Evolutionary conservation across 2,888 invertebrate species (phyloP), one percentile per base, ranked within the genome.

Genomic region (Mesoligia furuncula): DNA sequence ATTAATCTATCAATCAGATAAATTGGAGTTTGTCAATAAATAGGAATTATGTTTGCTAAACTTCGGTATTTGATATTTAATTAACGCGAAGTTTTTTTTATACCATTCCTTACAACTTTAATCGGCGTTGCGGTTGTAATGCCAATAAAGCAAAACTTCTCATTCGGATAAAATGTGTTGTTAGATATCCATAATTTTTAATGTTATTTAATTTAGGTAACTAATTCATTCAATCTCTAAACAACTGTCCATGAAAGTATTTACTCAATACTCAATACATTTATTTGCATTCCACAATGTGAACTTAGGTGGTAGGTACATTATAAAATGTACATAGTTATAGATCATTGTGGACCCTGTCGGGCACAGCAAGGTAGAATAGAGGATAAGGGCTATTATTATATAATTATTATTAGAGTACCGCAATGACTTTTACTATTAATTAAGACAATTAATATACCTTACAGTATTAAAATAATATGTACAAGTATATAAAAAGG

Each of bases 1-100:
- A 73, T 59, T 84, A 75, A 68, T 71, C 75, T 84, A 72, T 85
- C 81, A 81, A 83, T 85, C 75, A 61, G 62, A 82, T 81, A 61
- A 77, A 80, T 75, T 85, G 65, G 61, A 84, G 54, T 80, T 85
- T 73, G 61, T 62, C 54, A 82, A 85, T 83, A 73, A 85, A 81
- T 85, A 61, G 66, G 66, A 76, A 73, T 81, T 67, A 68, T 83
- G 67, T 82, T 85, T 75, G 59, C 31, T 64, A 59, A 64, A 51
- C 42, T 64, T 67, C 11, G 70, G n/a, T 66, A 45, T 79, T 84
- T 51, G 20, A 73, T 65, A 74, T 80, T 69, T 68, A 70, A 70
- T 75, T 65, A 68, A 75, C 11, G 20, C 69, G 15, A 2, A 59
- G 27, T 6, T 36, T 51, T 82, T 54, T 62, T 66, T 64, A 39